These are phyloP conservation scores for Tenthredo scrophulariae DNA, from an alignment of 2,888 invertebrate species.

Conservation along the genomic window DNA sequence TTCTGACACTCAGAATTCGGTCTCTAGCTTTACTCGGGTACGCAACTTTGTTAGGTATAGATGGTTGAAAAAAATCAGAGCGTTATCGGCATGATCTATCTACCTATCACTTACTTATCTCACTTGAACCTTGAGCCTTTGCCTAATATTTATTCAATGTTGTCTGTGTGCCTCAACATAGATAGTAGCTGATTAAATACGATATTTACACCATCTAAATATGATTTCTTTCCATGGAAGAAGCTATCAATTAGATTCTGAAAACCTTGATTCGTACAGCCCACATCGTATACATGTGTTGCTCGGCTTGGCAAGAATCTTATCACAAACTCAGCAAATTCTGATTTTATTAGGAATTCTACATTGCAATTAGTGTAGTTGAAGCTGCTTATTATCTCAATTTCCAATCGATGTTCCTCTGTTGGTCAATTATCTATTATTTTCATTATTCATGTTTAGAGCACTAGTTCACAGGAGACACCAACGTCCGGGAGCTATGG, in stretches of 20 bases:
- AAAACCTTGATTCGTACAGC: background rate
- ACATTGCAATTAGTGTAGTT: background rate
- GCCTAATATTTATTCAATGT: conserved; percentile 17
- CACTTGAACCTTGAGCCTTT: background rate
- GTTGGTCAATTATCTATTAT: background rate
- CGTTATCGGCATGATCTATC: conserved; percentile 36
- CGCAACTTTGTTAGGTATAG: background rate
- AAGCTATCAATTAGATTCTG: background rate
- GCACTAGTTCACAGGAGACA: conserved; percentile 38
- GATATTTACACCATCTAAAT: background rate
- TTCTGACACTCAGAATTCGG: background rate
- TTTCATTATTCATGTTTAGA: conserved; percentile 12
- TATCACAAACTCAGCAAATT: background rate
- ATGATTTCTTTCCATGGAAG: background rate
- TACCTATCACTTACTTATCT: conserved; percentile 30
- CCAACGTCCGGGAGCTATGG: conserved; percentile 25
- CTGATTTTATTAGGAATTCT: background rate
- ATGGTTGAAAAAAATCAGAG: background rate
- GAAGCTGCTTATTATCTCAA: background rate
- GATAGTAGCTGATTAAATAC: background rate
- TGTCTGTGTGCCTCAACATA: background rate
- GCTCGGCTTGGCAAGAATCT: background rate
- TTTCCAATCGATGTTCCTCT: background rate
- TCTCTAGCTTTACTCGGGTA: background rate
- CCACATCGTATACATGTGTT: background rate